A percentile compares a stretch with the other conserved stretches of the same genome.
Evolutionary conservation across 2,888 invertebrate species (phyloP).

Genomic region (Ecliptopera silaceata): DNA sequence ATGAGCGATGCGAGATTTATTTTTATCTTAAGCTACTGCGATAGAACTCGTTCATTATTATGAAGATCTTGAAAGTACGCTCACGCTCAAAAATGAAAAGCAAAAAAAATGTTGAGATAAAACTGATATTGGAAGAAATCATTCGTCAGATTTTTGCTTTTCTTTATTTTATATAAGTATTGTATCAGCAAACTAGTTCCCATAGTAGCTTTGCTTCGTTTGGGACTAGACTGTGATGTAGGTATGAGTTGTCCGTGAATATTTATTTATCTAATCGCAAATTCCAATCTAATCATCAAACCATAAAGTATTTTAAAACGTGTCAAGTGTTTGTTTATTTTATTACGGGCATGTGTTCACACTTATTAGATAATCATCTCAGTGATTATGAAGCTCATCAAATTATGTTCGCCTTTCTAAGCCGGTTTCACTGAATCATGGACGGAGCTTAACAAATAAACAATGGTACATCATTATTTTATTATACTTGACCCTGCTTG

Average conservation of each 20-base stretch:
- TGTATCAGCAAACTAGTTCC: too few relatives aligned
- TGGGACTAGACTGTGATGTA: too few relatives aligned
- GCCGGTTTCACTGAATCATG: slow-evolving; percentile 45
- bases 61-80: too few relatives aligned
- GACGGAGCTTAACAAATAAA: slow-evolving; percentile 50
- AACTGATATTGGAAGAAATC: too few relatives aligned
- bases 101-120: too few relatives aligned
- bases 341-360: slow-evolving; percentile 22
- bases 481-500: slow-evolving; percentile 48
- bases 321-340: slow-evolving; percentile 1
- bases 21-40: not conserved
- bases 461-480: slow-evolving; percentile 49
- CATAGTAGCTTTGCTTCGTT: too few relatives aligned
- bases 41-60: not conserved
- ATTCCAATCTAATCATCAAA: not conserved
- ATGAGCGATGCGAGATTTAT: not conserved
- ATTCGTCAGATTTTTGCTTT: too few relatives aligned
- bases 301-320: not conserved
- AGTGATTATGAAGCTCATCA: slow-evolving; percentile 44
- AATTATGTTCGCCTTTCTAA: slow-evolving; percentile 39
- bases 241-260: too few relatives aligned
- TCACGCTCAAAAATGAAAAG: too few relatives aligned
- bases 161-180: too few relatives aligned
- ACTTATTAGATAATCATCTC: slow-evolving; percentile 32
- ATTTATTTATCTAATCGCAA: too few relatives aligned